Conservation (phyloP, 2,113 vertebrate genomes). For the Aspiorhynchus laticeps region DNA sequence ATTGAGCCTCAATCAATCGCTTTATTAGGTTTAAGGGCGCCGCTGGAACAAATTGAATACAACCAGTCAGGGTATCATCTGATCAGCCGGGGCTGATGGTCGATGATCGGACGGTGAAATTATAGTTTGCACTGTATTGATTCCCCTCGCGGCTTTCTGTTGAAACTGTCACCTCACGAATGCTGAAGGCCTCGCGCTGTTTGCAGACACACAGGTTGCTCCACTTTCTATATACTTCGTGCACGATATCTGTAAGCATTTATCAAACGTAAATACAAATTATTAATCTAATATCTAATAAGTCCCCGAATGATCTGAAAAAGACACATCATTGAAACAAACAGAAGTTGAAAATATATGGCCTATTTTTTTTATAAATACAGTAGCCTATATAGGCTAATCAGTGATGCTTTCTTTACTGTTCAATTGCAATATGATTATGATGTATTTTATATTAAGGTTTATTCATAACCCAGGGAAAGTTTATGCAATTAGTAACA, state of each 20-base stretch:
- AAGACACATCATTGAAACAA: not conserved
- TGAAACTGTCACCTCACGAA: constrained; percentile 69
- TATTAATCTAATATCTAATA: too few relatives aligned
- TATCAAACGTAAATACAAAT: not conserved
- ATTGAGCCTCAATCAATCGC: constrained; percentile 87
- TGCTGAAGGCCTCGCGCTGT: constrained; percentile 55
- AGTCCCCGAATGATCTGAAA: not conserved
- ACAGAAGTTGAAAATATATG: not conserved
- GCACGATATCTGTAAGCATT: not conserved
- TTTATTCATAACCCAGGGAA: not conserved
- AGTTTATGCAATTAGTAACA: not conserved
- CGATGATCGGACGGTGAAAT: constrained; percentile 74
- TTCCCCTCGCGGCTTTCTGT: constrained; percentile 63
- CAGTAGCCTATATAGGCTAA: too few relatives aligned
- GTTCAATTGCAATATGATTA: not conserved
- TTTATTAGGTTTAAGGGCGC: constrained; percentile 79
- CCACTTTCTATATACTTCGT: not conserved
- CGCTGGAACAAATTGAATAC: constrained; percentile 82
- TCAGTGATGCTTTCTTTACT: not conserved
- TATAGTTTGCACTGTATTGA: constrained; percentile 66
- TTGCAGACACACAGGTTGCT: not conserved
- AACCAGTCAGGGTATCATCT: constrained; percentile 79
- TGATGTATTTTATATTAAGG: too few relatives aligned
- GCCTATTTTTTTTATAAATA: too few relatives aligned
- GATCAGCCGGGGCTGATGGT: constrained; percentile 74